Evolutionary conservation across 2,888 invertebrate genomes (phyloP).

Genomic region (Drosophila prostipennis): DNA sequence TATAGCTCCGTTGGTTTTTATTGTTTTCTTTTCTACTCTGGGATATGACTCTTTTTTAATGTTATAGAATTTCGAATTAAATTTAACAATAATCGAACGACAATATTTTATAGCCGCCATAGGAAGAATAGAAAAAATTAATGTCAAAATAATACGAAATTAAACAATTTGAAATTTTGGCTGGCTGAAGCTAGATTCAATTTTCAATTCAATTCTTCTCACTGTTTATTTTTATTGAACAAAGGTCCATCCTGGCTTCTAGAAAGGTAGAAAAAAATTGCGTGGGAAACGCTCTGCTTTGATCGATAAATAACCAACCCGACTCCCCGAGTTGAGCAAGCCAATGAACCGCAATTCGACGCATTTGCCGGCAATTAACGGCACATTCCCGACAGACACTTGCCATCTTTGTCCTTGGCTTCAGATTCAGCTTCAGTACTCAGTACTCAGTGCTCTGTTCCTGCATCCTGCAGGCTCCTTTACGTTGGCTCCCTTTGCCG

Average conservation of each 20-base stretch:
- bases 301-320: constrained; percentile 60
- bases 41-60: too few species aligned
- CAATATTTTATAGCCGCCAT: too few species aligned
- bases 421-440: constrained; percentile 8
- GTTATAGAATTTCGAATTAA: too few species aligned
- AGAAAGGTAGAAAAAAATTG: background rate
- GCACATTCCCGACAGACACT: constrained; percentile 55
- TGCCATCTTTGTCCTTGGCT: constrained; percentile 26
- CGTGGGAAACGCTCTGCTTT: background rate
- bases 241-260: background rate
- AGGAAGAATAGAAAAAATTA: too few species aligned
- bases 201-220: too few species aligned
- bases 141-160: too few species aligned
- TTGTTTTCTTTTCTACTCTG: too few species aligned
- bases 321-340: constrained; percentile 47
- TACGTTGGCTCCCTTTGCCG: constrained; percentile 34
- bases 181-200: too few species aligned
- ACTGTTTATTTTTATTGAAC: background rate
- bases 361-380: constrained; percentile 78
- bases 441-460: background rate
- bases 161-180: too few species aligned
- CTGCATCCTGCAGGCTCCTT: constrained; percentile 19
- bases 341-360: constrained; percentile 76
- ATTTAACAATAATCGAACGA: too few species aligned
- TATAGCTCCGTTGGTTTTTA: too few species aligned